Evolutionary conservation across 1,140 invertebrate species (phyloP).

Genomic region (Vollenhovia emeryi): DNA sequence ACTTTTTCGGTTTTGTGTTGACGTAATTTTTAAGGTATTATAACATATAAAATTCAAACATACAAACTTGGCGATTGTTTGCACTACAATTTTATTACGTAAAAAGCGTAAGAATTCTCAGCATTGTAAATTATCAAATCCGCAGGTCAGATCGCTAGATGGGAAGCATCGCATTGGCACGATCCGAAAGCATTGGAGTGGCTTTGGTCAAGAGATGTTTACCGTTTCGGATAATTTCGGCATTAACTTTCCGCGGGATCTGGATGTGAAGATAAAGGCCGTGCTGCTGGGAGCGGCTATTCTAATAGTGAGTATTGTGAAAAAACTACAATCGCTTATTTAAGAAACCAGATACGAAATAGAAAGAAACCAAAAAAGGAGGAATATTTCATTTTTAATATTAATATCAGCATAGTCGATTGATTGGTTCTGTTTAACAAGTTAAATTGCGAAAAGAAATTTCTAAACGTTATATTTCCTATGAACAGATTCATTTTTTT

Average conservation of each 20-base stretch:
- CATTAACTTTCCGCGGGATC: constrained; percentile 91
- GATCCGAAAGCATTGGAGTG: constrained; percentile 93
- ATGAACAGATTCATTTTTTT: not conserved
- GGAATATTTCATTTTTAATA: not conserved
- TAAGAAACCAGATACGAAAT: not conserved
- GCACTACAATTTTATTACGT: not conserved
- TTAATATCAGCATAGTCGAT: not conserved
- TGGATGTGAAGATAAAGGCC: constrained; percentile 94
- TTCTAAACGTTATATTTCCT: not conserved
- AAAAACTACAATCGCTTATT: not conserved
- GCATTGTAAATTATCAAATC: constrained; percentile 23
- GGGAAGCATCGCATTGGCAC: constrained; percentile 89
- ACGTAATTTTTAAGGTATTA: constrained; percentile 89
- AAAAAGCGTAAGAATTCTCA: not conserved
- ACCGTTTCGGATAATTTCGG: constrained; percentile 93
- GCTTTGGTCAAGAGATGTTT: constrained; percentile 89
- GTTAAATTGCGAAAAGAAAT: not conserved
- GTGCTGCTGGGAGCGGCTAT: constrained; percentile 91
- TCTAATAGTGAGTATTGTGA: constrained; percentile 88
- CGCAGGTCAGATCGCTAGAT: constrained; percentile 88
- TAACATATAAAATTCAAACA: no score
- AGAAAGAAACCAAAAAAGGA: no score
- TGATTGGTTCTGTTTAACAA: not conserved
- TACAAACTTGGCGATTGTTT: not conserved
- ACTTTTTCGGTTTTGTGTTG: constrained; percentile 91